Evolutionary conservation across 2,888 invertebrate species (phyloP).

Genomic region (Uropetala carovei): DNA sequence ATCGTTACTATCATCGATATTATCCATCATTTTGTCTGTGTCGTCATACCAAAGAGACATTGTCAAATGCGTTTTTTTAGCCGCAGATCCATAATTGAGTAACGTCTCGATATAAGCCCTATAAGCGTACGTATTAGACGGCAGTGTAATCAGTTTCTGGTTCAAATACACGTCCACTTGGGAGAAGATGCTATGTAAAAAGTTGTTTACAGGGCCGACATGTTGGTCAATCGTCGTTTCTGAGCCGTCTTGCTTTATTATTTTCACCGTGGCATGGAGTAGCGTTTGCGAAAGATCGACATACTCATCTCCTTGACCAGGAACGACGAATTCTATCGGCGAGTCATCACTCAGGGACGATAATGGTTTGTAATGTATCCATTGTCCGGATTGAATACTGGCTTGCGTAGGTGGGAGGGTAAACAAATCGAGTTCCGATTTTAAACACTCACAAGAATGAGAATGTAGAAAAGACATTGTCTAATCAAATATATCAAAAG

Average conservation of each 20-base stretch:
- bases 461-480: too few relatives aligned
- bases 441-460: slow-evolving; percentile 32
- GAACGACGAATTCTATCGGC: too few relatives aligned
- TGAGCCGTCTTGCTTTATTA: neutral
- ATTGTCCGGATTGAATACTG: too few relatives aligned
- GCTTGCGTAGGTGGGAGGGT: slow-evolving; percentile 36
- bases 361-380: too few relatives aligned
- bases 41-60: slow-evolving; percentile 7
- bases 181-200: neutral
- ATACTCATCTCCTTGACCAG: too few relatives aligned
- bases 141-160: slow-evolving; percentile 6
- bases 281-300: too few relatives aligned
- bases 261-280: too few relatives aligned
- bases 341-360: neutral
- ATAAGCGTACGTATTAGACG: neutral
- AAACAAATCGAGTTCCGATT: slow-evolving; percentile 41
- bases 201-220: neutral
- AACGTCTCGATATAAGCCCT: neutral
- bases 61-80: neutral
- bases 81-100: neutral
- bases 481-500: too few relatives aligned
- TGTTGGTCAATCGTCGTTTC: neutral
- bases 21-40: neutral
- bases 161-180: slow-evolving; percentile 23
- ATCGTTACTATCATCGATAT: neutral